These are phyloP conservation scores for Pollenia angustigena DNA, from an alignment of 2,888 invertebrate species.

Conservation along the genomic window DNA sequence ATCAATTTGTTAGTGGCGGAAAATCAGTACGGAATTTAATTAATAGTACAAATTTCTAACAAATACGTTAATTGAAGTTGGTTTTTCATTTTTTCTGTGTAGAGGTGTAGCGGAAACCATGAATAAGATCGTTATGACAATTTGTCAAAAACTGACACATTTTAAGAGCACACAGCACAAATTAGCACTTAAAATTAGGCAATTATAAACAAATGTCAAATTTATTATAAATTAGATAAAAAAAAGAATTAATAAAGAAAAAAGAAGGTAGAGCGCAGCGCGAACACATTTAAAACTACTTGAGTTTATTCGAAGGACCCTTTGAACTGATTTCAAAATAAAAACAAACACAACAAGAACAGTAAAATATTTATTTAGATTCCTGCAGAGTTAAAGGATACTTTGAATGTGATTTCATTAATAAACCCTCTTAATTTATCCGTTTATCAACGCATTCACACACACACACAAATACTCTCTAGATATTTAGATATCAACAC, in stretches of 20 bases:
- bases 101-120: too few species aligned
- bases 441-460: not conserved
- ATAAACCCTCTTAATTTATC: conserved; percentile 67
- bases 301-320: conserved; percentile 2
- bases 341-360: not conserved
- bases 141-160: not conserved
- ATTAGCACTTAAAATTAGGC: conserved; percentile 34
- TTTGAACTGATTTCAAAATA: conserved; percentile 41
- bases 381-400: conserved; percentile 68
- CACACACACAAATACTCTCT: not conserved
- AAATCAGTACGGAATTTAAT: too few species aligned
- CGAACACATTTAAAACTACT: conserved; percentile 9
- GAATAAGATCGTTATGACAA: not conserved
- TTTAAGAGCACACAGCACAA: not conserved
- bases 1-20: too few species aligned
- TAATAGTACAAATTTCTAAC: too few species aligned
- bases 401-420: conserved; percentile 57
- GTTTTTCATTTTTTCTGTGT: too few species aligned
- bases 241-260: conserved; percentile 15
- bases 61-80: too few species aligned
- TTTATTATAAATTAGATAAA: conserved; percentile 56
- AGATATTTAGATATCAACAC: conserved; percentile 29
- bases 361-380: conserved; percentile 43
- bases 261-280: not conserved
- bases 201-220: conserved; percentile 68